Percentiles rank a stretch among this genome's conserved stretches.
Evolutionary conservation across 2,888 invertebrate species (phyloP).

Genomic region (Euplagia quadripunctaria): DNA sequence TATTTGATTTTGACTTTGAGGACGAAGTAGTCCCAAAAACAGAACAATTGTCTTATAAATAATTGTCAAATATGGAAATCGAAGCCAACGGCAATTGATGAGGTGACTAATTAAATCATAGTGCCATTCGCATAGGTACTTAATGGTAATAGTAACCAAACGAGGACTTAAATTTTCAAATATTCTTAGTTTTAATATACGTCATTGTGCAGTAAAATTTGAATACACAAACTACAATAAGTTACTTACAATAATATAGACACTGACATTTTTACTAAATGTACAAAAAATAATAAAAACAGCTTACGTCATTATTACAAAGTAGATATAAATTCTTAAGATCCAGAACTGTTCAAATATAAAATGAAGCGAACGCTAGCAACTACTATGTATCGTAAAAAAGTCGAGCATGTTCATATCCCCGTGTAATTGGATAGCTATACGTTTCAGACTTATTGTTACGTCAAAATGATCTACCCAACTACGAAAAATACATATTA

Average conservation of each 20-base stretch:
- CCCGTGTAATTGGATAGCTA: conserved; percentile 10
- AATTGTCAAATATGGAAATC: not conserved
- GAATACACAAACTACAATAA: not conserved
- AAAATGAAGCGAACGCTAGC: not conserved
- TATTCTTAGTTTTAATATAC: not conserved
- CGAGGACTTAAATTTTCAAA: not conserved
- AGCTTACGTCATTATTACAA: not conserved
- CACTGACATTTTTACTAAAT: too few relatives aligned
- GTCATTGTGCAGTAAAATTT: not conserved
- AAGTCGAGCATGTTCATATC: not conserved
- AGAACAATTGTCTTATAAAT: too few relatives aligned
- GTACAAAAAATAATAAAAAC: not conserved
- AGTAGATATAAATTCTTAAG: not conserved
- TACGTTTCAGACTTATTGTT: conserved; percentile 2
- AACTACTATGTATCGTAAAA: not conserved
- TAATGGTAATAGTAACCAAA: not conserved
- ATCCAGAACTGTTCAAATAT: not conserved
- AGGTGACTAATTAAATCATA: too few relatives aligned
- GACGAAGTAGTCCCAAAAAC: too few relatives aligned
- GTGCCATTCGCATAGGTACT: not conserved
- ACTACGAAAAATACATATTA: not conserved
- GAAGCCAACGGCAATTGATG: not conserved
- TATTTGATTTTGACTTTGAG: too few relatives aligned
- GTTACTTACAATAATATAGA: too few relatives aligned
- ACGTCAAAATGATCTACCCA: conserved; percentile 1